Percentiles rank a stretch among this genome's conserved stretches.
Conservation (phyloP, 2,113 vertebrate species). For the Toxostoma redivivum region DNA sequence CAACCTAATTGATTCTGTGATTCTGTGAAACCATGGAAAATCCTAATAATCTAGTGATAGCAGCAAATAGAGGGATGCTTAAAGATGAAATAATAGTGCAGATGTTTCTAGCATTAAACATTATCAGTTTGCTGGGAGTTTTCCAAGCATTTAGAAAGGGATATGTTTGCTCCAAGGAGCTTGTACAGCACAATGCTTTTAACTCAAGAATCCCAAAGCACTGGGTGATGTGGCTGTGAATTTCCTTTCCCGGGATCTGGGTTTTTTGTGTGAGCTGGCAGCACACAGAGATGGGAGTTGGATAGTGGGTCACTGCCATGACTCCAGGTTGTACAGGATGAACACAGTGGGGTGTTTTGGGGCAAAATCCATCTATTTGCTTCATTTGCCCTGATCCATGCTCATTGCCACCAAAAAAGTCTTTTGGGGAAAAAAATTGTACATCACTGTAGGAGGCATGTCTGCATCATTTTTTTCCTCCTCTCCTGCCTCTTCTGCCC, state of each 20-base stretch:
- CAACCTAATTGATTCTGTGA: background rate
- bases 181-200: background rate
- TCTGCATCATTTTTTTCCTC: background rate
- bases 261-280: background rate
- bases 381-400: background rate
- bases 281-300: background rate
- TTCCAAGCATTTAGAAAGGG: background rate
- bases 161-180: background rate
- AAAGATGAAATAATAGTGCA: background rate
- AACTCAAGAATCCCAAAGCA: background rate
- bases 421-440: background rate
- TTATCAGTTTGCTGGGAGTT: background rate
- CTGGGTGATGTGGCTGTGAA: background rate
- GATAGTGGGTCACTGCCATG: background rate
- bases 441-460: background rate
- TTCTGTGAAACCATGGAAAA: background rate
- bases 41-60: background rate
- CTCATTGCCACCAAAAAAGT: background rate
- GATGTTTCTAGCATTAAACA: background rate
- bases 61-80: background rate
- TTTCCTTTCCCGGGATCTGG: background rate
- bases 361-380: background rate
- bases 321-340: background rate
- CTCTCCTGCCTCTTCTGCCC: background rate
- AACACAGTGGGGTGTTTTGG: rapidly evolving